Percentiles rank a stretch among this genome's conserved stretches.
Evolutionary conservation across 2,113 vertebrate genomes (phyloP).

Genomic region (Noturus placidus): DNA sequence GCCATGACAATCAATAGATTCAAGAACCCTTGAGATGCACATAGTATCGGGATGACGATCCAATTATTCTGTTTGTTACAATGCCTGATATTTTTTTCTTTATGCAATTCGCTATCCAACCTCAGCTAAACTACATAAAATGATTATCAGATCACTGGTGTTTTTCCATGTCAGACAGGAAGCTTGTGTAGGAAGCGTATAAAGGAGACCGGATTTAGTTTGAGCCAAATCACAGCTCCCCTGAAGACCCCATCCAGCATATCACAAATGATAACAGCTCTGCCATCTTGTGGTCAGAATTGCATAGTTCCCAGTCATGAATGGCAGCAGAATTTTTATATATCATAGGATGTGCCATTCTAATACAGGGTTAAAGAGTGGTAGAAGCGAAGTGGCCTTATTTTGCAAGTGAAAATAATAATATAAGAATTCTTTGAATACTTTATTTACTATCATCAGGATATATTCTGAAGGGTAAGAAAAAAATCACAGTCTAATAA

Average conservation of each 20-base stretch:
- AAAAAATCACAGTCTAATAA: neutral
- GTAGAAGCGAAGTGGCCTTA: neutral
- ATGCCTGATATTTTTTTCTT: neutral
- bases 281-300: constrained; percentile 34
- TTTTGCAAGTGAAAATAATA: neutral
- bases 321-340: neutral
- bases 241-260: neutral
- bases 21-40: neutral
- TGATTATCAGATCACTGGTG: neutral
- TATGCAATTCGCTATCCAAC: neutral
- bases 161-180: constrained; percentile 12
- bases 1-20: constrained; percentile 2
- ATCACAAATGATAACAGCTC: constrained; percentile 11
- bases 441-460: neutral
- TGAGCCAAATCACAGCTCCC: neutral
- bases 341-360: neutral
- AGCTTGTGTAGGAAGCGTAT: neutral
- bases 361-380: constrained; percentile 37
- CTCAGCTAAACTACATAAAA: neutral
- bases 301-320: neutral
- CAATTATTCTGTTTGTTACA: neutral
- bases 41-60: neutral
- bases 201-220: neutral
- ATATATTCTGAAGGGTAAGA: neutral
- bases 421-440: neutral